Base-by-base conservation (phyloP, 1,140 invertebrate genomes). In the Mactra quadrangularis region DNA sequence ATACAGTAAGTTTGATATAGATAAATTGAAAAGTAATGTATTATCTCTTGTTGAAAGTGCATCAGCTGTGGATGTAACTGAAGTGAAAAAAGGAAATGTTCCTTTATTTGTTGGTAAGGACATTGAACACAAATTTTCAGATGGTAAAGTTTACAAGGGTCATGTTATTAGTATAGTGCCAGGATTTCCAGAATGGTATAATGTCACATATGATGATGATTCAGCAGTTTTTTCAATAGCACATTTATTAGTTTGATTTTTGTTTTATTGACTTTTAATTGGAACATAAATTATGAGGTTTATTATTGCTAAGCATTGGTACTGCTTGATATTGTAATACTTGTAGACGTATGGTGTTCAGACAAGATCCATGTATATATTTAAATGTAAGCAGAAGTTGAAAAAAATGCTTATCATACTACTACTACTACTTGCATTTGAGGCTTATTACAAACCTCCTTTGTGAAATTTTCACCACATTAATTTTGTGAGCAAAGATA, bases 121-220 rank as follows among this genome's bases (percentile, higher is more conserved):
- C 13, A 70, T 84, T 35, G 60, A 84, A 3, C 82, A 84, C 66
- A 60, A 68, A 38, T 83, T 83, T 35, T 22, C n/a, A 11, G 82
- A 77, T 70, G 64, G 33, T 2, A 53, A 38, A 41, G 47, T 50
- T 53, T 71, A 71, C 29, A 50, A 29, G 35, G 72, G 57, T n/a
- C 6, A 22, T 17, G 66, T 79, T 22, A 78, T 84, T 17, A 79
- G 53, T 55, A 35, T 74, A 3, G 82, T 83, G 2, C 82, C 82
- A 22, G 62, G 82, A 9, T 83, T 77, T 64, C 62, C 38, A 15
- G 25, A 47, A 9, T 83, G 71, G 71, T 83, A 75, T 50, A 83
- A 83, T 68, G 27, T 76, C 7, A 77, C 77, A 68, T 68, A 83
- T 68, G 59, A 77, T 19, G 33, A 68, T 62, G 71, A 77, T 64